Conservation (phyloP, 2,888 invertebrate species). For the Clepsis dumicolana region DNA sequence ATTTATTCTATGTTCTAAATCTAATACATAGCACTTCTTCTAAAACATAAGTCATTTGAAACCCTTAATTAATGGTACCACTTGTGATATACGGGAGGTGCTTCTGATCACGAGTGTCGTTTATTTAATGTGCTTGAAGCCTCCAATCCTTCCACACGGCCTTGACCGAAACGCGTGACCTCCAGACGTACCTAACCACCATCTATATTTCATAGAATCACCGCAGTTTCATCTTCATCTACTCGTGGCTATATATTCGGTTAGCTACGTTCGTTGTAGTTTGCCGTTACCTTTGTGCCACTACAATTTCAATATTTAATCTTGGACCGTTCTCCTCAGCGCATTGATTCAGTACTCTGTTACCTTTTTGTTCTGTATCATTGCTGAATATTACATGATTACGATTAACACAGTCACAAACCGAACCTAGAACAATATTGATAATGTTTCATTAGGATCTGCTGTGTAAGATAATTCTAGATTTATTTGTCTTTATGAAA, state of each 20-base stretch:
- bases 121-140: conserved; percentile 18
- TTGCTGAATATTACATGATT: neutral
- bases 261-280: conserved; percentile 13
- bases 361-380: neutral
- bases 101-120: conserved; percentile 9
- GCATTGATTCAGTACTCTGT: conserved; percentile 10
- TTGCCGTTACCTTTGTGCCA: conserved; percentile 1
- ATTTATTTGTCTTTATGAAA: no score
- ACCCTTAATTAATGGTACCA: neutral
- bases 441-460: neutral
- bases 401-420: neutral
- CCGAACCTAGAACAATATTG: neutral
- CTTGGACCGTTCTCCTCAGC: neutral
- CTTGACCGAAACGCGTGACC: conserved; percentile 26
- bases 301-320: conserved; percentile 19
- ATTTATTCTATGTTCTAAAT: no score
- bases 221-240: conserved; percentile 33
- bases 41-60: neutral
- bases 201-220: conserved; percentile 36
- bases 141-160: conserved; percentile 24
- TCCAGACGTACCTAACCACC: conserved; percentile 17
- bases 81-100: neutral
- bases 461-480: no score
- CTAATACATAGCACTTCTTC: no score
- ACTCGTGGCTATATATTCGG: conserved; percentile 12